Evolutionary conservation across 2,113 vertebrate genomes (phyloP).

Genomic region (Thalassarche chlororhynchos): DNA sequence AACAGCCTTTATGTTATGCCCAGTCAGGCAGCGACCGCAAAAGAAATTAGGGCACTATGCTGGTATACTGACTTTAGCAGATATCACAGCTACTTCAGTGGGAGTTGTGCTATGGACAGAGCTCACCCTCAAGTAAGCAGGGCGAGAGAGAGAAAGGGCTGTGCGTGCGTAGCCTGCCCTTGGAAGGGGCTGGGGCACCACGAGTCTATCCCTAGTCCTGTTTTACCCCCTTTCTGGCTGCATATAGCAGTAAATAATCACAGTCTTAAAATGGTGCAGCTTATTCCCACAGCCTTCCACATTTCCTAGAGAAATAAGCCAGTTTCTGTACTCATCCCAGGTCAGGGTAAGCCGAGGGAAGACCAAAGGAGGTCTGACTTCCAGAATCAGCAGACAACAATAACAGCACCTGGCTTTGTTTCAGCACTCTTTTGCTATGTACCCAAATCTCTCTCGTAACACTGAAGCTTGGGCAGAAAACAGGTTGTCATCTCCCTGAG

Average conservation of each 20-base stretch:
- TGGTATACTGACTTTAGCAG: background rate
- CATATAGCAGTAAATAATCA: background rate
- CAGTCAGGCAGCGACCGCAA: background rate
- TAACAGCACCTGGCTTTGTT: background rate
- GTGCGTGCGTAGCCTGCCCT: background rate
- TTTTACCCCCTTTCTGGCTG: background rate
- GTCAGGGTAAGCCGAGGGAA: background rate
- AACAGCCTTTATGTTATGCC: background rate
- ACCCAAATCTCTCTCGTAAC: background rate
- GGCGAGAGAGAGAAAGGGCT: background rate
- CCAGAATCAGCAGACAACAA: background rate
- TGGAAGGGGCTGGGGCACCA: background rate
- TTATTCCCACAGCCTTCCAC: background rate
- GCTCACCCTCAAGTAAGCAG: accelerated
- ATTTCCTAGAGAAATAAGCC: background rate
- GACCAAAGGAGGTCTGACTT: background rate
- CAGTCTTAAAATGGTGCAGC: background rate
- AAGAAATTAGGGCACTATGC: background rate
- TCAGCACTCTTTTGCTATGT: background rate
- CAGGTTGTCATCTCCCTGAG: background rate
- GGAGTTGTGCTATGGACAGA: background rate
- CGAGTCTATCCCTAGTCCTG: accelerated
- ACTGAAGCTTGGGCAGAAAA: background rate
- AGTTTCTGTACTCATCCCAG: background rate
- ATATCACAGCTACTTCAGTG: background rate